These are phyloP conservation scores for Caenorhabditis brenneri DNA, from an alignment of 1,140 invertebrate genomes.

Conservation along the genomic window DNA sequence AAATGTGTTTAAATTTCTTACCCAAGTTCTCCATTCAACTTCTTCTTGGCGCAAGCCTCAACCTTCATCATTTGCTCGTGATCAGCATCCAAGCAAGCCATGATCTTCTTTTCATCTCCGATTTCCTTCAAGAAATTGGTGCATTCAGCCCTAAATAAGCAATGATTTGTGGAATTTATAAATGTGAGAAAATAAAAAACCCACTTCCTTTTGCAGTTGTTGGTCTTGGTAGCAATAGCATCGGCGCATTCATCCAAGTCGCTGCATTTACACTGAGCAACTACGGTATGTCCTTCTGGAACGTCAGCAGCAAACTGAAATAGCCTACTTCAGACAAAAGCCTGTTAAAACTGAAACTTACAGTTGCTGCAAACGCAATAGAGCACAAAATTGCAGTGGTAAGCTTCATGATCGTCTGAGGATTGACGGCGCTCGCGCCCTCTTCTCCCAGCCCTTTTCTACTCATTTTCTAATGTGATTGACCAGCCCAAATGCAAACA, in stretches of 20 bases:
- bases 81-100: constrained; percentile 52
- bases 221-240: constrained; percentile 45
- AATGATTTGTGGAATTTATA: background rate
- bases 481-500: constrained; percentile 42
- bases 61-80: constrained; percentile 52
- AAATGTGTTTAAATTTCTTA: too few relatives aligned
- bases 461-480: constrained; percentile 39
- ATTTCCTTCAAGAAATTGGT: constrained; percentile 41
- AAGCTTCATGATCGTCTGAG: constrained; percentile 27
- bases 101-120: constrained; percentile 52
- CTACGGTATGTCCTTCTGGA: constrained; percentile 13
- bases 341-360: background rate
- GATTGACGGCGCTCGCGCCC: constrained; percentile 31
- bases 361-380: background rate
- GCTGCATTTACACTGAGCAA: constrained; percentile 43
- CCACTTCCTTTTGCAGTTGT: constrained; percentile 53
- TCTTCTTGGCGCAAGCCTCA: constrained; percentile 53
- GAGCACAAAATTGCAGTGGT: constrained; percentile 16
- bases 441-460: constrained; percentile 1
- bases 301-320: constrained; percentile 19
- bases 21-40: constrained; percentile 48
- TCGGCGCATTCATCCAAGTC: constrained; percentile 53
- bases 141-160: constrained; percentile 45
- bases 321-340: background rate
- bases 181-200: background rate